Evolutionary conservation across 2,797 vertebrate species (phyloP).

Genomic region (Hoplostethus mediterraneus): DNA sequence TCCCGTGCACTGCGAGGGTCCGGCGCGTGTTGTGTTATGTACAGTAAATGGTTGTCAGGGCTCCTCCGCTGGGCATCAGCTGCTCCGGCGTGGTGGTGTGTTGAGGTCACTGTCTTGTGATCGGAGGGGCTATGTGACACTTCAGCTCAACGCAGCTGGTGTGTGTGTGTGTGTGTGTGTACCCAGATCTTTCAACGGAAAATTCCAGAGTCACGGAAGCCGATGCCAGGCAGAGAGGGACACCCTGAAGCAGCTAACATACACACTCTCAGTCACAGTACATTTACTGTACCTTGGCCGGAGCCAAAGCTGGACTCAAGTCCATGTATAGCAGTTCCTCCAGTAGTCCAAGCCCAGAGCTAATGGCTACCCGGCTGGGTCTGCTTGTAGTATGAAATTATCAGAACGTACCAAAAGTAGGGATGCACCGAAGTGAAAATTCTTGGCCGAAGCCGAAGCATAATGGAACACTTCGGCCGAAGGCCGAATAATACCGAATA

Average conservation of each 20-base stretch:
- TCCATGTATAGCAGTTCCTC: background rate
- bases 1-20: background rate
- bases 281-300: constrained; percentile 28
- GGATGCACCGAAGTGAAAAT: too few species aligned
- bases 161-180: constrained; percentile 19
- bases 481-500: too few species aligned
- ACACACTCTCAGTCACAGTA: constrained; percentile 26
- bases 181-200: constrained; percentile 52
- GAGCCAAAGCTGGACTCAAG: constrained; percentile 16
- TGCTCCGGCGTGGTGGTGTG: constrained; percentile 40
- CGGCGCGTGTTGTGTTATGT: constrained; percentile 14
- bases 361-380: background rate
- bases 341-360: background rate
- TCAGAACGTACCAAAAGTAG: too few species aligned
- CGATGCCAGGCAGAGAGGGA: constrained; percentile 22
- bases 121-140: constrained; percentile 58
- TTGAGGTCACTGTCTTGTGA: constrained; percentile 72
- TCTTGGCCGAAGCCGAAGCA: too few species aligned
- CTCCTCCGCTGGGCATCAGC: constrained; percentile 41
- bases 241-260: constrained; percentile 10
- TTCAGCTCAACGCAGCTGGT: constrained; percentile 41
- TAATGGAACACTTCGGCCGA: too few species aligned
- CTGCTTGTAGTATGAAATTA: too few species aligned
- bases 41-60: constrained; percentile 20
- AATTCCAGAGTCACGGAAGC: constrained; percentile 51